Evolutionary conservation across 2,113 vertebrate genomes (phyloP).

Genomic region (Nerophis ophidion): DNA sequence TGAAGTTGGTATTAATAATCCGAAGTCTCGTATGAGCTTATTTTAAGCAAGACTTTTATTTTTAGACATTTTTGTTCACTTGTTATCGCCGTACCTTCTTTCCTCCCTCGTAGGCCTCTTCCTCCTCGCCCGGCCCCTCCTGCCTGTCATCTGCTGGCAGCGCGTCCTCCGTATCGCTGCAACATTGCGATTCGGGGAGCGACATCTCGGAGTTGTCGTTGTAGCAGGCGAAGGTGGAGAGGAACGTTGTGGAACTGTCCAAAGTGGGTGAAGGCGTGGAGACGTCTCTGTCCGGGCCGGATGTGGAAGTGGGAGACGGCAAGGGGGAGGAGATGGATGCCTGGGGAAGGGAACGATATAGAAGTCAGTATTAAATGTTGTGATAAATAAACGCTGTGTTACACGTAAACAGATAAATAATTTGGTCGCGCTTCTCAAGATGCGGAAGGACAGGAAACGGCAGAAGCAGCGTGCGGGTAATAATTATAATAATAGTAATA

Average conservation of each 20-base stretch:
- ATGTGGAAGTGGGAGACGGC: slow-evolving; percentile 46
- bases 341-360: slow-evolving; percentile 42
- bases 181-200: slow-evolving; percentile 26
- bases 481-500: too few relatives aligned
- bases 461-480: too few relatives aligned
- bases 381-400: not conserved
- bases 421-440: too few relatives aligned
- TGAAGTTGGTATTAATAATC: too few relatives aligned
- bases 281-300: slow-evolving; percentile 22
- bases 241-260: slow-evolving; percentile 52
- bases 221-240: slow-evolving; percentile 37
- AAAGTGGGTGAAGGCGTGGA: slow-evolving; percentile 51
- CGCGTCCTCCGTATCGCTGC: slow-evolving; percentile 41
- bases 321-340: slow-evolving; percentile 57
- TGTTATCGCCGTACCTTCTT: slow-evolving; percentile 21
- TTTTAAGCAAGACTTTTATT: too few relatives aligned
- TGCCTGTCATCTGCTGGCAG: slow-evolving; percentile 17
- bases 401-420: too few relatives aligned
- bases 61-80: not conserved
- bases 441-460: too few relatives aligned
- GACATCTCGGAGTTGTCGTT: slow-evolving; percentile 44
- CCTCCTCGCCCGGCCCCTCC: slow-evolving; percentile 8
- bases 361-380: not conserved
- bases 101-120: slow-evolving; percentile 9
- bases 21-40: too few relatives aligned